phyloP scores from a whole-genome alignment of 2,888 invertebrate species.

The Temnothorax ravouxi region DNA sequence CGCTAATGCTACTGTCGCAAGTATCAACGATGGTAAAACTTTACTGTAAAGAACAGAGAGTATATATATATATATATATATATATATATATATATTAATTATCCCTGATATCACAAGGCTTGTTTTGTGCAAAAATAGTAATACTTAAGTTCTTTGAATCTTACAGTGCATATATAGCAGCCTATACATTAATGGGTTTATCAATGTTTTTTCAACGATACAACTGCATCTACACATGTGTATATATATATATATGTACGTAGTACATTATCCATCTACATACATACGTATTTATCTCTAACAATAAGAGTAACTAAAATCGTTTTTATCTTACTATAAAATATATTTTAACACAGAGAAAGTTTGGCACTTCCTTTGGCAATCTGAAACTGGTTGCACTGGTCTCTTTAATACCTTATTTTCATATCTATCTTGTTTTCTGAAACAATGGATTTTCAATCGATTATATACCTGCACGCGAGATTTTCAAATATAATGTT shows the following conservation, averaged over 20 bases:
- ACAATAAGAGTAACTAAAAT: conserved; percentile 25
- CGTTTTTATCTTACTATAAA: conserved; percentile 40
- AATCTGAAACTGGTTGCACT: conserved; percentile 36
- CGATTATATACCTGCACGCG: not conserved
- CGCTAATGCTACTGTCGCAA: conserved; percentile 43
- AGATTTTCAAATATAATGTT: conserved; percentile 1
- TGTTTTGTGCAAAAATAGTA: conserved; percentile 76
- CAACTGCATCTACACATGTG: not conserved
- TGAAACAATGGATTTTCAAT: not conserved
- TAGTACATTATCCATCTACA: conserved; percentile 32
- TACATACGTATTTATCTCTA: conserved; percentile 22
- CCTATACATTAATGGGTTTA: conserved; percentile 62
- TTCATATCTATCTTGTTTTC: conserved; percentile 16
- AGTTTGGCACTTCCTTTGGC: conserved; percentile 70
- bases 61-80: not conserved
- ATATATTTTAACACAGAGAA: conserved; percentile 51
- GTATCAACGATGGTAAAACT: conserved; percentile 59
- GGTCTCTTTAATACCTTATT: conserved; percentile 32
- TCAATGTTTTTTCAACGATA: conserved; percentile 54
- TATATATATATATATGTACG: conserved; percentile 27
- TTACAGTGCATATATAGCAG: conserved; percentile 63
- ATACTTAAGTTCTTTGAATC: conserved; percentile 69
- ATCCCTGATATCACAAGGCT: conserved; percentile 76
- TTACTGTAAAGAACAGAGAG: conserved; percentile 57
- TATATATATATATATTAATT: conserved; percentile 38